A percentile compares a stretch with the other conserved stretches of the same genome.
These are phyloP conservation scores for Notothenia coriiceps DNA, from an alignment of 2,113 vertebrate genomes.

Conservation along the genomic window DNA sequence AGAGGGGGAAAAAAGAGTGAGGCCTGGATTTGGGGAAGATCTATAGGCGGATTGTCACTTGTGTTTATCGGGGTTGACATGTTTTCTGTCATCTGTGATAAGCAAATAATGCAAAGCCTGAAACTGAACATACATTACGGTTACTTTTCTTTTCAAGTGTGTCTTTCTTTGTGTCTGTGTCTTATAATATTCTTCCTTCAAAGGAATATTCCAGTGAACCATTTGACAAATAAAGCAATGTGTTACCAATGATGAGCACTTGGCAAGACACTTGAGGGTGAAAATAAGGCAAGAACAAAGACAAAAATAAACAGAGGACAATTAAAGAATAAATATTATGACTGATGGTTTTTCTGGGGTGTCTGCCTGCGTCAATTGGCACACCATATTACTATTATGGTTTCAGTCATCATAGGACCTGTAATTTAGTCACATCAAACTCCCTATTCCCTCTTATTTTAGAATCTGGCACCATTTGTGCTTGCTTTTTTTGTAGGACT, in stretches of 20 bases:
- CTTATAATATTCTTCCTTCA: conserved; percentile 29
- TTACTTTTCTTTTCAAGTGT: conserved; percentile 21
- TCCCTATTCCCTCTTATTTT: conserved; percentile 37
- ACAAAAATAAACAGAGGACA: conserved; percentile 62
- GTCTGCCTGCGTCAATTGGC: conserved; percentile 60
- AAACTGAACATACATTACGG: conserved; percentile 55
- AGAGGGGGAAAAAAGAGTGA: neutral
- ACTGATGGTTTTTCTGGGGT: conserved; percentile 66
- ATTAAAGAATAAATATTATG: conserved; percentile 76
- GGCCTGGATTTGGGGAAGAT: conserved; percentile 40
- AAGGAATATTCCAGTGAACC: conserved; percentile 40
- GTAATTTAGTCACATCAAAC: conserved; percentile 64
- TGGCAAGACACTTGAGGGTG: conserved; percentile 55
- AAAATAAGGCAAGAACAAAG: conserved; percentile 34
- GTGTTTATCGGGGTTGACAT: conserved; percentile 55
- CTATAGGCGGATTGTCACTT: conserved; percentile 48
- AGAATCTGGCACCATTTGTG: conserved; percentile 21
- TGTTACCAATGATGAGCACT: conserved; percentile 48
- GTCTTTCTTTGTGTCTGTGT: conserved; percentile 23
- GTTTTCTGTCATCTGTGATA: conserved; percentile 46
- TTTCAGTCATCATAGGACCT: conserved; percentile 58
- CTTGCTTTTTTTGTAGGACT: neutral
- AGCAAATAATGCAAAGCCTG: conserved; percentile 7
- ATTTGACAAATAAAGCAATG: conserved; percentile 64
- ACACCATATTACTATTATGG: conserved; percentile 54